A percentile compares a stretch with the other conserved stretches of the same genome.
phyloP scores from a whole-genome alignment of 2,797 vertebrate species.

The Antrozous pallidus region DNA sequence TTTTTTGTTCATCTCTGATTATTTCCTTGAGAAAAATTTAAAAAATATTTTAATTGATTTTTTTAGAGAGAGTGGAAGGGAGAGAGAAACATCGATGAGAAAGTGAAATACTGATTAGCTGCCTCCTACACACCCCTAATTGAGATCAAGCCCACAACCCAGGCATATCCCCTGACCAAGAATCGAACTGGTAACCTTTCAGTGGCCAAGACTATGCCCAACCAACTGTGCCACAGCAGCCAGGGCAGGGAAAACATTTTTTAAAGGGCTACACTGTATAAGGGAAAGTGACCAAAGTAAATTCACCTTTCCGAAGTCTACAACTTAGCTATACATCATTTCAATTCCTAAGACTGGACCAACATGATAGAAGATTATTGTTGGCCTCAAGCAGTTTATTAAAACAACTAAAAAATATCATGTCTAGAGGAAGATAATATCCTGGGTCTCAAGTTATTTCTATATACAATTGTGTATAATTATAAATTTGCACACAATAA shows the following conservation, averaged over 20 bases:
- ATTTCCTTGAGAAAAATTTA: not conserved
- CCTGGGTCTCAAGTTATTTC: not conserved
- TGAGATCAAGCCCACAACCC: too few species aligned
- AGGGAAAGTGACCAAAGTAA: not conserved
- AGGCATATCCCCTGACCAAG: too few species aligned
- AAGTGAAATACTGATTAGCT: too few species aligned
- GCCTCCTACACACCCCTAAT: too few species aligned
- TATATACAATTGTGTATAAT: not conserved
- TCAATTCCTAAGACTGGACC: not conserved
- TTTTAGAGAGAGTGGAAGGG: too few species aligned
- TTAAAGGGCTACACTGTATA: not conserved
- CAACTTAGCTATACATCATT: not conserved
- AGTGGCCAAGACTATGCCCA: too few species aligned
- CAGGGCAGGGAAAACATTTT: not conserved
- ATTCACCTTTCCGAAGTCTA: not conserved
- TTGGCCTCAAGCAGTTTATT: not conserved
- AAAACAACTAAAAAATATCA: not conserved
- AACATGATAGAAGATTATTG: not conserved
- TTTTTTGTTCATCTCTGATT: not conserved
- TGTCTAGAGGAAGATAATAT: not conserved
- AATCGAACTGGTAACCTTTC: too few species aligned
- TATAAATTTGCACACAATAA: not conserved
- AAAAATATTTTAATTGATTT: too few species aligned
- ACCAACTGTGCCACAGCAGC: too few species aligned
- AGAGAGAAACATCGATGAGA: too few species aligned